Percentiles rank a stretch among this genome's conserved stretches.
phyloP scores from a whole-genome alignment of 2,797 vertebrate species.

The Scolopax rusticola region DNA sequence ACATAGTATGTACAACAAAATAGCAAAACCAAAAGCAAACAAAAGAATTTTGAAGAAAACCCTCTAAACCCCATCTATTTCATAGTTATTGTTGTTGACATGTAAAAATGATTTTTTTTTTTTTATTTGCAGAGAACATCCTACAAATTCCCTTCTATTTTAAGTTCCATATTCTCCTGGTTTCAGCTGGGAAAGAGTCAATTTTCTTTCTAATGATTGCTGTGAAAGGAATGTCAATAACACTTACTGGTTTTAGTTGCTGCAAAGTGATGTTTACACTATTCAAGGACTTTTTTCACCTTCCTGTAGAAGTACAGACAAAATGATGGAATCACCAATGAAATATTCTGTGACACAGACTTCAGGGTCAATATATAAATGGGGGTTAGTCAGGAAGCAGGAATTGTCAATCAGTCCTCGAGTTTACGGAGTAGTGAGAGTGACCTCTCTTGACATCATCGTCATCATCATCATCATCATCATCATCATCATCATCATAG shows the following conservation, averaged over 20 bases:
- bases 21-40: neutral
- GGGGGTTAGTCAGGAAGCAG: too few species aligned
- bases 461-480: neutral
- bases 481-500: neutral
- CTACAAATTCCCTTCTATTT: neutral
- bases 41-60: neutral
- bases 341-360: neutral
- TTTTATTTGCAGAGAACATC: neutral
- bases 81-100: neutral
- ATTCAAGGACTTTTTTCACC: neutral
- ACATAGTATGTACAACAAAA: neutral
- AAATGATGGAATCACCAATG: neutral
- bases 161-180: neutral
- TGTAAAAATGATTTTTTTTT: neutral
- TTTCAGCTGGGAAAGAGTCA: neutral
- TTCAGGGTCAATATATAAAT: neutral
- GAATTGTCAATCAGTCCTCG: neutral
- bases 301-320: neutral
- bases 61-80: neutral
- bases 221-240: neutral
- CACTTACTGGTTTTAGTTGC: neutral
- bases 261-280: neutral
- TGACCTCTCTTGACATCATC: too few species aligned
- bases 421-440: neutral
- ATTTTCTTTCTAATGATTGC: neutral